Evolutionary conservation across 2,113 vertebrate genomes (phyloP).

Genomic region (Albula goreensis): DNA sequence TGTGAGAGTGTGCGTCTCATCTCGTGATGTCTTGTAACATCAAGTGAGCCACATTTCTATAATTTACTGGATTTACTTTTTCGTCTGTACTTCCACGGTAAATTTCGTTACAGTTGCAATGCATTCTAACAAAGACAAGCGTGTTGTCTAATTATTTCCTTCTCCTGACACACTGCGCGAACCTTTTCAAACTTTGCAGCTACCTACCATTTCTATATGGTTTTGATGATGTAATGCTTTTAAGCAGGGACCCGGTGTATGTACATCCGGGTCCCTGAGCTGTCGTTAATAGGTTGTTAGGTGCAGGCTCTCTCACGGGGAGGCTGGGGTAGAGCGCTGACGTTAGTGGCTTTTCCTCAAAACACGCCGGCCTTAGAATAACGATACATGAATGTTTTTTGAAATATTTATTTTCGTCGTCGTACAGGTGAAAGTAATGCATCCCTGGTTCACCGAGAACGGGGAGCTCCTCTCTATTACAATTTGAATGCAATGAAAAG

Average conservation of each 20-base stretch:
- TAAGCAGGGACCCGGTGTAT: conserved; percentile 61
- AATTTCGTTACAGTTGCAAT: not conserved
- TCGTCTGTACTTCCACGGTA: too few relatives aligned
- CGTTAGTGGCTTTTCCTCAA: conserved; percentile 61
- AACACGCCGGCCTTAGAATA: conserved; percentile 48
- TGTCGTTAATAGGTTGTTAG: conserved; percentile 38
- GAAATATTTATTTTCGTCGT: conserved; percentile 39
- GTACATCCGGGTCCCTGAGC: conserved; percentile 72
- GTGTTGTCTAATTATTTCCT: not conserved
- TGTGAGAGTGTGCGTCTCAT: too few relatives aligned
- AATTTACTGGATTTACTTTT: not conserved
- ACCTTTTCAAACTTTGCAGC: not conserved
- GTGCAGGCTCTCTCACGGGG: conserved; percentile 62
- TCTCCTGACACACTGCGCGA: not conserved
- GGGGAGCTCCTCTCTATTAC: conserved; percentile 61
- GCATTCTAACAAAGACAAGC: not conserved
- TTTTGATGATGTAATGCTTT: conserved; percentile 70
- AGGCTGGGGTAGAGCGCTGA: conserved; percentile 50
- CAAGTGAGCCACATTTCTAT: not conserved
- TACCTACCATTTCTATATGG: conserved; percentile 17
- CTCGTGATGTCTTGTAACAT: too few relatives aligned
- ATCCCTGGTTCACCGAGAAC: conserved; percentile 54
- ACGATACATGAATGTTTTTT: conserved; percentile 26
- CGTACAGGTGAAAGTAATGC: conserved; percentile 68
- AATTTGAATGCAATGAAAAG: conserved; percentile 65